Base-by-base conservation (phyloP, 2,888 invertebrate genomes). In the Diogma glabrata region DNA sequence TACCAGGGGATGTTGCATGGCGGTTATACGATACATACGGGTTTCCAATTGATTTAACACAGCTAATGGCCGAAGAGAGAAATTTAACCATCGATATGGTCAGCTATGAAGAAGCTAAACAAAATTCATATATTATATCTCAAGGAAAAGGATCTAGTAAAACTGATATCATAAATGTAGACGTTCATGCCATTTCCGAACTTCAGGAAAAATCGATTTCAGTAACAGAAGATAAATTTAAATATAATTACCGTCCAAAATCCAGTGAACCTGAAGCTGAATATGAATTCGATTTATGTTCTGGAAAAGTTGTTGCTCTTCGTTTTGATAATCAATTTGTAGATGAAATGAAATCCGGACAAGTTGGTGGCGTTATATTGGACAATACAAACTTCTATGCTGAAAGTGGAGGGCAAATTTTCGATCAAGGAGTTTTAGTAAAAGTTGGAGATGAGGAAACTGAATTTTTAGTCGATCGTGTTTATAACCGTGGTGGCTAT, bases 351-450 rank as follows among this genome's bases (percentile, higher is more conserved):
- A 72, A 67, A 26, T 81, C 87, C 23, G 93, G 93, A 0, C 84
- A 91, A 62, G 89, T 92, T 67, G 93, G 93, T 67, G 96, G 93
- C 16, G 72, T 99, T 51, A 73, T 99, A 56, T 73, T 99, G 53
- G 91, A 99, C 67, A 78, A 76, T 61, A 99, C 97, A 0, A 87
- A 79, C 67, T 99, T 99, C 71, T 99, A 99, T 71, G 96, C 99
- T 1, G 99, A 99, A 71, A 93, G 96, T 72, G 99, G 99, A 55
- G 99, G 99, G 12, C 99, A 99, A 73, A 95, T 93, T 61, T 95
- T 81, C 67, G 99, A 99, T 67, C 89, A 90, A 64, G 99, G 99
- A 19, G 92, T 85, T 59, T 76, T 95, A 67, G 82, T 84, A 0
- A 92, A 91, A 73, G 66, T 75, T 6, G 78, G 76, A 52, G 90